phyloP scores from a whole-genome alignment of 2,888 invertebrate species.

The Sarcophaga variegata region DNA sequence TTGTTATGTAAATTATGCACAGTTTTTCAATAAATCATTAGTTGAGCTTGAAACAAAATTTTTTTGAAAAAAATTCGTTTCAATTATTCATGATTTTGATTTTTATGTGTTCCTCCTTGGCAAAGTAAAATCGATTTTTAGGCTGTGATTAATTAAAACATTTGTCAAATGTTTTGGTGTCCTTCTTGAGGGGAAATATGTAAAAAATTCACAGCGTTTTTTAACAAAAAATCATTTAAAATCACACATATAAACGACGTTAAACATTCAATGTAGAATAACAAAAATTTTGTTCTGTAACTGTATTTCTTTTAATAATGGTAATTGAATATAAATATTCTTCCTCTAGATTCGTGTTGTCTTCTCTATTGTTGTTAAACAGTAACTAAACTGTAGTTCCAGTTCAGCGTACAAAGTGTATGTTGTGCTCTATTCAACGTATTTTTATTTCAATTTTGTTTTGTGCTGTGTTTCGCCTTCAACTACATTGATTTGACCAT shows the following conservation, averaged over 20 bases:
- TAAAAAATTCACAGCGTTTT: conserved; percentile 10
- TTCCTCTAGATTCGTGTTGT: conserved; percentile 29
- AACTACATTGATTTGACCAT: conserved; percentile 58
- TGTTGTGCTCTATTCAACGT: conserved; percentile 42
- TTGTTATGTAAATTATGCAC: conserved; percentile 11
- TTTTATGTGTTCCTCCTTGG: conserved; percentile 60
- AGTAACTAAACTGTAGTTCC: conserved; percentile 71
- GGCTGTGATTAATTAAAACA: conserved; percentile 62
- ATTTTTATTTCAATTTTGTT: conserved; percentile 30
- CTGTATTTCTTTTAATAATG: not conserved
- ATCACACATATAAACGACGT: conserved; percentile 40
- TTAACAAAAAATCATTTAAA: conserved; percentile 42
- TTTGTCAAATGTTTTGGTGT: conserved; percentile 53
- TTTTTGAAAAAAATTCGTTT: conserved; percentile 69
- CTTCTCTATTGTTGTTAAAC: conserved; percentile 70
- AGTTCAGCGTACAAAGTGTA: conserved; percentile 46
- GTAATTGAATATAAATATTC: not conserved
- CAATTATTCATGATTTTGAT: conserved; percentile 67
- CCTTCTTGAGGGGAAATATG: conserved; percentile 16
- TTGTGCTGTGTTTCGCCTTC: conserved; percentile 46
- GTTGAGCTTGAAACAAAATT: conserved; percentile 69
- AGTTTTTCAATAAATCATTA: conserved; percentile 48
- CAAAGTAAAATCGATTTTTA: conserved; percentile 66
- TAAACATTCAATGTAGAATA: conserved; percentile 11
- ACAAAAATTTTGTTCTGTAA: conserved; percentile 14